Base-by-base conservation (phyloP, 2,113 vertebrate species). In the Mesoclemmys tuberculata region DNA sequence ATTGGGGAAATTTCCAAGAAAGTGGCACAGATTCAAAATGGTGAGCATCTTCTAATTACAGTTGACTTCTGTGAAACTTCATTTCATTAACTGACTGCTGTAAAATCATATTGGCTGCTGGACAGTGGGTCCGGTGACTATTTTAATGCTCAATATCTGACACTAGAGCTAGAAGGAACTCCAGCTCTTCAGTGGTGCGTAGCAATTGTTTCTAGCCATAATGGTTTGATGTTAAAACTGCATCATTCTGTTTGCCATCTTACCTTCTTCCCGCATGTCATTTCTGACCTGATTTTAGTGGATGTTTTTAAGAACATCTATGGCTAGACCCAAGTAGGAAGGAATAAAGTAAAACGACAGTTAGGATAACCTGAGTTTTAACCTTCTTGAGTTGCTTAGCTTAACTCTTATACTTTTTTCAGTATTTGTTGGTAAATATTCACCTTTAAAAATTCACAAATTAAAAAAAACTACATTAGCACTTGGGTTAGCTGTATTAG, bases 1-100 rank as follows among this genome's bases (percentile, higher is more conserved):
- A 99, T 99, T 98, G 99, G 99, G 61, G 99, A 99, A 94, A 99
- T 99, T 92, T 99, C 99, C 19, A 99, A 99, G 97, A 99, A 99
- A 82, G 99, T 99, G 48, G 99, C 99, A 87, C 99, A 99, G 97
- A 99, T 99, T 97, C 99, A 99, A 91, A 99, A 99, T 49, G 99
- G 99, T 99, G 98, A 99, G 99, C 88, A 58, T 87, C 91, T 48
- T 29, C 13, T 79, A 35, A 48, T 86, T 86, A 3, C 0, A 0
- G 49, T 82, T 31, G 49, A 2, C 10, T 80, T 55, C 44, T 80
- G 68, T 89, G 5, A 74, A 44, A 90, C 38, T 90, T 8, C 27
- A 13, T 2, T 85, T 48, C 11, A 7, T 38, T 71, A 71, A 71
- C 64, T 71, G 16, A 38, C 35, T 38, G 41, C 12, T 75, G 41